Evolutionary conservation across 2,888 invertebrate species (phyloP).

Genomic region (Ptilodon capucinus): DNA sequence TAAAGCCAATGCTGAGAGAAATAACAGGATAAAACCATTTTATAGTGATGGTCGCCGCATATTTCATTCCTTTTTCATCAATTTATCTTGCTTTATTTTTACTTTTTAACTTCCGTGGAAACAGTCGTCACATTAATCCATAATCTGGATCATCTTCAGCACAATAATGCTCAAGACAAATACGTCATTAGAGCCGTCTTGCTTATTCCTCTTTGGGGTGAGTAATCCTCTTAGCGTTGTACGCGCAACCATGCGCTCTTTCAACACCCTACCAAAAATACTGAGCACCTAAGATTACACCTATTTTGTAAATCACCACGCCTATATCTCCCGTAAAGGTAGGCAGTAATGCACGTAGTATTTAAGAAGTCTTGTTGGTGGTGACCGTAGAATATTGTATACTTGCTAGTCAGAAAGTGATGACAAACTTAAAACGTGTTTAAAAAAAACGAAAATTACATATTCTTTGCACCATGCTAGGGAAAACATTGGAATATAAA

Average conservation of each 20-base stretch:
- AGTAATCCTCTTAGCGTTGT: constrained; percentile 35
- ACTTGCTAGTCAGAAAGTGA: too few species aligned
- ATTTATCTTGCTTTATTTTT: constrained; percentile 20
- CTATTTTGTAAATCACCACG: too few species aligned
- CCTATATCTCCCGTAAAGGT: too few species aligned
- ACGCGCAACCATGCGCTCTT: constrained; percentile 18
- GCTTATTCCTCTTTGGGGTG: constrained; percentile 38
- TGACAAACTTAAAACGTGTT: too few species aligned
- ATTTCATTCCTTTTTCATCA: constrained; percentile 16
- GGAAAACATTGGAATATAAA: too few species aligned
- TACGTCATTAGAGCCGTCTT: constrained; percentile 50
- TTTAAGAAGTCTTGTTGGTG: too few species aligned
- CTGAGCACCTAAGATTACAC: constrained; percentile 12
- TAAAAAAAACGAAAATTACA: too few species aligned
- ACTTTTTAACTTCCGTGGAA: constrained; percentile 28
- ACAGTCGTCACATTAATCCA: constrained; percentile 48
- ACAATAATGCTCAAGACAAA: constrained; percentile 57
- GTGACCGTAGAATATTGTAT: too few species aligned
- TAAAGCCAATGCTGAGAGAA: background rate
- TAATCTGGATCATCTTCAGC: constrained; percentile 66
- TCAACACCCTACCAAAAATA: constrained; percentile 22
- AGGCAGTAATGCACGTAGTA: too few species aligned
- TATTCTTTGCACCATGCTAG: too few species aligned
- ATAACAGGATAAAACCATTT: constrained; percentile 12
- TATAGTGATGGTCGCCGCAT: constrained; percentile 8